Conservation (phyloP, 2,113 vertebrate genomes). For the Nansenia antarctica region DNA sequence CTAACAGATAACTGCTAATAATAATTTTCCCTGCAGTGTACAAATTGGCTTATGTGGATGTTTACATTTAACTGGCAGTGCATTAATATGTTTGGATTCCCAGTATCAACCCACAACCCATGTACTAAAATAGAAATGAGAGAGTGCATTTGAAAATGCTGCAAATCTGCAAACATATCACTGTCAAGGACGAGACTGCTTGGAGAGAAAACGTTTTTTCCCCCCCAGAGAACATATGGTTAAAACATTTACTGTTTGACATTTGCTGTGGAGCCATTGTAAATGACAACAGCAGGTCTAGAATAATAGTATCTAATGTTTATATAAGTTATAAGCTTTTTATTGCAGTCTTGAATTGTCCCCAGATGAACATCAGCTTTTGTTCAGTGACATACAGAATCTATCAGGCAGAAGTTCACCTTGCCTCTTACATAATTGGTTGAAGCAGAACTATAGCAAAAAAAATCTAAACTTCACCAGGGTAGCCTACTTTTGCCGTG, state of each 20-base stretch:
- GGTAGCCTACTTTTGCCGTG: too few relatives aligned
- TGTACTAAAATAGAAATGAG: background rate
- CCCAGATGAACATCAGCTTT: conserved; percentile 37
- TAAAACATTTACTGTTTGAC: conserved; percentile 27
- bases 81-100: background rate
- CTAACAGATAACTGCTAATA: background rate
- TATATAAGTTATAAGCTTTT: conserved; percentile 62
- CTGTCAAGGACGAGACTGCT: background rate
- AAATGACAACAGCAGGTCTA: conserved; percentile 31
- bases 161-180: background rate
- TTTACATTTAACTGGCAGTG: background rate
- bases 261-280: conserved; percentile 27
- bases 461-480: too few relatives aligned
- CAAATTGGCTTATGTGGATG: background rate
- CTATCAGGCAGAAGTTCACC: too few relatives aligned
- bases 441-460: too few relatives aligned
- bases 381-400: conserved; percentile 19
- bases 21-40: background rate
- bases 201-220: background rate
- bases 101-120: conserved; percentile 9
- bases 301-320: conserved; percentile 53
- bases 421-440: too few relatives aligned
- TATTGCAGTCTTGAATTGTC: conserved; percentile 50
- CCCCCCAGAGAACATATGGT: background rate
- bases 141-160: background rate